Base-by-base conservation (phyloP, 2,113 vertebrate species). In the Callocephalon fimbriatum region DNA sequence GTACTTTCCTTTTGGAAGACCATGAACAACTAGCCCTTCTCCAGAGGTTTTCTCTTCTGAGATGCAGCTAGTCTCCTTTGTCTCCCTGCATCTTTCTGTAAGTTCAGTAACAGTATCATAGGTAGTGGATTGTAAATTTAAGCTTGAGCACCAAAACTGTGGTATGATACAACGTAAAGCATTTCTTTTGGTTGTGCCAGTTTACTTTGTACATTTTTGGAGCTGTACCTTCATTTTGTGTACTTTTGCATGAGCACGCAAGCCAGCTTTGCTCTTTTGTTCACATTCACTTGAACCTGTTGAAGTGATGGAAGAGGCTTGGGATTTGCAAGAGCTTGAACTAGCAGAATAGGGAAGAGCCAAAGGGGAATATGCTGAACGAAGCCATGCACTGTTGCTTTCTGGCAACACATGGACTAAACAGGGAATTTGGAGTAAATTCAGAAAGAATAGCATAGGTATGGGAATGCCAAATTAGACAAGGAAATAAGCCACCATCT, bases 351-450 rank as follows among this genome's bases (percentile, higher is more conserved):
- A 74, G 12, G 26, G 17, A 70, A 48, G 13, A 70, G 40, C 18
- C n/a, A 14, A 56, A 8, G 5, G 4, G 9, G 5, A 45, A 21
- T 23, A 20, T 2, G 48, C 16, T 32, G 25, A 58, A 50, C 16
- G 6, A 87, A 70, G 6, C 4, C 50, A 66, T 2, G 11, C 53
- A 51, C 9, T 54, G 4, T 15, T 76, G 53, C 5, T 77, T 11
- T 77, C 0, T 0, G 37, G 16, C 0, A 10, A 12, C 7, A 27
- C 9, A 8, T 44, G 12, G 10, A 17, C 16, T 77, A 25, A 86
- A 48, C 4, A 42, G 35, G 10, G 31, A 77, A 38, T 35, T 13
- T 80, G 37, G 26, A 85, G 9, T n/a, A 48, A 56, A 51, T 65
- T 40, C 2, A 2, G 19, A 40, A 10, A 53, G n/a, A 67, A 48